These are phyloP conservation scores for Proctacanthus coquilletti DNA, from an alignment of 1,140 invertebrate species.

Conservation along the genomic window DNA sequence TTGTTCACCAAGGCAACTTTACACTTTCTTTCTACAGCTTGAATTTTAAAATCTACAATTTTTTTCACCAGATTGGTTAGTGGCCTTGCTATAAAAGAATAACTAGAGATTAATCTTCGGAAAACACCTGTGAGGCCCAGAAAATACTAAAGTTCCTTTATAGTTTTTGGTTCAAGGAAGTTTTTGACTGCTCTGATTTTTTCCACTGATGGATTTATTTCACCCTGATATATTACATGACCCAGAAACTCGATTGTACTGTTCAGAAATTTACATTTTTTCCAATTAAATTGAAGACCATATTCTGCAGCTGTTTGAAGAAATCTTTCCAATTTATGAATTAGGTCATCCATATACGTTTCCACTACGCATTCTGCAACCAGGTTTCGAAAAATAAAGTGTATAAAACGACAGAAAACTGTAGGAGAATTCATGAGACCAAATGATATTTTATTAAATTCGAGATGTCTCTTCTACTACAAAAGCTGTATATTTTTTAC, in stretches of 20 bases:
- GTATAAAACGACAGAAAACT: conserved; percentile 29
- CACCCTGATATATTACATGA: conserved; percentile 9
- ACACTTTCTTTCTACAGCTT: background rate
- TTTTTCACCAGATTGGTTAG: conserved; percentile 9
- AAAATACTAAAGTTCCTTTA: conserved; percentile 16
- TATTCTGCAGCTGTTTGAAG: conserved; percentile 15
- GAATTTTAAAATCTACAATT: conserved; percentile 5
- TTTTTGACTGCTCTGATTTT: conserved; percentile 18
- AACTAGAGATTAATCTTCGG: conserved; percentile 18
- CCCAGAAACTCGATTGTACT: conserved; percentile 12
- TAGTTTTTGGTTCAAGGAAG: conserved; percentile 15
- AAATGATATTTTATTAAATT: conserved; percentile 9
- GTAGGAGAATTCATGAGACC: conserved; percentile 15
- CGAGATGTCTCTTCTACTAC: background rate
- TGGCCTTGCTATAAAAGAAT: conserved; percentile 14
- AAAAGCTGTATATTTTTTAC: conserved; percentile 3
- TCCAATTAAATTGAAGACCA: conserved; percentile 23
- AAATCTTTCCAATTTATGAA: conserved; percentile 11
- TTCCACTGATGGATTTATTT: conserved; percentile 11
- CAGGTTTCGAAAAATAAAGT: conserved; percentile 8
- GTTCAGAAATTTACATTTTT: conserved; percentile 23
- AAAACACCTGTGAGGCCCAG: conserved; percentile 22
- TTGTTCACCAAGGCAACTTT: conserved; percentile 4
- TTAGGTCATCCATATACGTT: conserved; percentile 8
- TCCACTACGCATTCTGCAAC: conserved; percentile 6